Conservation (phyloP, 1,140 invertebrate species). For the Zaprionus lachaisei region DNA sequence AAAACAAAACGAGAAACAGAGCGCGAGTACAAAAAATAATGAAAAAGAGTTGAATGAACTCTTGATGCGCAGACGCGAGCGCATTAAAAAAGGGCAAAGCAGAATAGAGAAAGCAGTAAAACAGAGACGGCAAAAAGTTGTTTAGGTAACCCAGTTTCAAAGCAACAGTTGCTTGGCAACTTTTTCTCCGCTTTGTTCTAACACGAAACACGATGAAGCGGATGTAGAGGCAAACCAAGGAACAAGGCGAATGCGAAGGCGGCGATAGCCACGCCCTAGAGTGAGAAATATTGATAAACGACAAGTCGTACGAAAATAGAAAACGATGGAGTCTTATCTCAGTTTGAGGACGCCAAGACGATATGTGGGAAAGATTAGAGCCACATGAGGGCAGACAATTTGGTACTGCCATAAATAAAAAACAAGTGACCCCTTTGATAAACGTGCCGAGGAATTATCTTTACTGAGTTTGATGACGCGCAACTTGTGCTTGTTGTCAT, state of each 20-base stretch:
- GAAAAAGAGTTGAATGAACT: constrained; percentile 75
- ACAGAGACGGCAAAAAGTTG: constrained; percentile 39
- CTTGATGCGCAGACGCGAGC: constrained; percentile 53
- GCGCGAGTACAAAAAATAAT: constrained; percentile 3
- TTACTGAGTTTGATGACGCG: constrained; percentile 32
- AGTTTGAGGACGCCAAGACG: constrained; percentile 21
- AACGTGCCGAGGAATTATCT: constrained; percentile 33
- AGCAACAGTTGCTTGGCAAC: constrained; percentile 45
- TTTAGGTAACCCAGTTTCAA: constrained; percentile 57
- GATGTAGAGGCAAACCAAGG: constrained; percentile 47
- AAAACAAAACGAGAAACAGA: constrained; percentile 29
- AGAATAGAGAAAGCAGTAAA: constrained; percentile 56
- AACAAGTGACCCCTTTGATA: constrained; percentile 25
- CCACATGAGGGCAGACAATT: not conserved
- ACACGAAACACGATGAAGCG: constrained; percentile 51
- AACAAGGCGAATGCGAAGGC: not conserved
- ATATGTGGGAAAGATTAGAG: constrained; percentile 24
- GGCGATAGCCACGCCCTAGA: constrained; percentile 56
- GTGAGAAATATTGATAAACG: constrained; percentile 58
- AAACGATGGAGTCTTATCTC: constrained; percentile 36
- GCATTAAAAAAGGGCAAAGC: constrained; percentile 62
- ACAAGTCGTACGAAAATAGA: constrained; percentile 49
- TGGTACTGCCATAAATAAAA: constrained; percentile 1
- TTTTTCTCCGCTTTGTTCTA: constrained; percentile 35
- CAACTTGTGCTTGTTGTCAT: constrained; percentile 16